Base-by-base conservation (phyloP, 2,113 vertebrate species). In the Chionomys nivalis region DNA sequence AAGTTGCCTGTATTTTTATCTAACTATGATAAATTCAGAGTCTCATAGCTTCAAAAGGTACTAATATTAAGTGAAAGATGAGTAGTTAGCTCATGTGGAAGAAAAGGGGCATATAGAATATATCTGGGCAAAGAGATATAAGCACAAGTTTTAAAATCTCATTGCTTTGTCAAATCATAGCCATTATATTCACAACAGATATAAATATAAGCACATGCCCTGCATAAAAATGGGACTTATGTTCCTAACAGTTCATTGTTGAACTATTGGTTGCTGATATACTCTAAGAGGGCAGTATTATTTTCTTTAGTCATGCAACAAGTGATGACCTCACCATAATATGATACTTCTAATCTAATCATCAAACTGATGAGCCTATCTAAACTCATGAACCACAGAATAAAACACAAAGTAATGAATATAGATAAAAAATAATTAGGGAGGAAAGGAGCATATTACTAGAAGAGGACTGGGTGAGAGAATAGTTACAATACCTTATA, bases 171-270 rank as follows among this genome's bases (percentile, higher is more conserved):
- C 26, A 86, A 21, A 21, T 10, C 39, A 44, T 44, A 66, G 61
- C 2, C 13, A 33, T 65, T 33, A 85, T 12, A 44, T 4, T 66
- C 61, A 86, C 8, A 31, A 33, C 4, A 86, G 3, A 26, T 23
- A 33, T 21, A 24, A 9, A 47, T 44, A 19, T 12, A 42, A 13
- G 19, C 39, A 33, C 9, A 66, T 14, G 2, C 17, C 5, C 14
- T 31, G 39, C 0, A 33, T 31, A 44, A 33, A 1, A 66, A 42
- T 47, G 9, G 28, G 61, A 21, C 4, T 66, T 0, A 1, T 24
- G 8, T 2, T 44, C 4, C 4, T 26, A 33, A 66, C 3, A 26
- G 65, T 44, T 85, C 26, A 21, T 16, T 65, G 17, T 33, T 86
- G 28, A 44, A 47, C 61, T 66, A 85, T 85, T 33, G 61, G 2